Conservation (phyloP, 2,888 invertebrate genomes). For the Ormyrus thymus region DNA sequence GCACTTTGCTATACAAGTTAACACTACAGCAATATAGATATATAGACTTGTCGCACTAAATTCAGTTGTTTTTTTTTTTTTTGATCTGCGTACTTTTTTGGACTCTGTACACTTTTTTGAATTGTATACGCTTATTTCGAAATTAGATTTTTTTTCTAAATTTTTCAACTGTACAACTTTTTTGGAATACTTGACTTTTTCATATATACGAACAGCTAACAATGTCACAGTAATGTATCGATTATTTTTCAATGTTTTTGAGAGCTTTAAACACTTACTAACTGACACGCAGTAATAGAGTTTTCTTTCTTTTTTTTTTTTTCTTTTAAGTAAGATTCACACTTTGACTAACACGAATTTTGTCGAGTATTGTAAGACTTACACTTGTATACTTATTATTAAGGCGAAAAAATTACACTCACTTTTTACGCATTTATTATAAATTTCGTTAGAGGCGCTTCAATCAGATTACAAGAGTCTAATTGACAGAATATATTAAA, state of each 20-base stretch:
- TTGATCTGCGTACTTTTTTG: slow-evolving; percentile 4
- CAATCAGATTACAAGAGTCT: slow-evolving; percentile 19
- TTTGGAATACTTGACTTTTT: background rate
- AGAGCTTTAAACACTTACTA: slow-evolving; percentile 25
- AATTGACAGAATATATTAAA: background rate
- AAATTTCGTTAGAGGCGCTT: slow-evolving; percentile 46
- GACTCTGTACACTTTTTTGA: background rate
- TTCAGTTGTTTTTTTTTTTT: background rate
- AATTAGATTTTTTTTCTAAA: slow-evolving; percentile 13
- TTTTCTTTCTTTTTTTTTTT: slow-evolving; percentile 8
- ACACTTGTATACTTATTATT: slow-evolving; percentile 38
- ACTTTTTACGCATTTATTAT: slow-evolving; percentile 53
- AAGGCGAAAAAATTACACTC: slow-evolving; percentile 50
- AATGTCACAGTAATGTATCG: slow-evolving; percentile 2
- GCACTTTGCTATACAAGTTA: slow-evolving; percentile 30
- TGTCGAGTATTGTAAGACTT: slow-evolving; percentile 30
- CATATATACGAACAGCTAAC: background rate
- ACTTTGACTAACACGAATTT: slow-evolving; percentile 43
- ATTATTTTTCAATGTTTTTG: slow-evolving; percentile 21
- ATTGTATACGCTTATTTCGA: slow-evolving; percentile 4
- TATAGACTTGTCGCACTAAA: background rate
- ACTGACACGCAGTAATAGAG: slow-evolving; percentile 36
- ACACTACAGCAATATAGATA: slow-evolving; percentile 24
- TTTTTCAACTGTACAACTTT: slow-evolving; percentile 9
- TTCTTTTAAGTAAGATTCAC: background rate